Evolutionary conservation across 92 coral and sea anemone genomes (phyloP), one percentile per base, ranked within the genome.

Genomic region (Phenganax subtilis): DNA sequence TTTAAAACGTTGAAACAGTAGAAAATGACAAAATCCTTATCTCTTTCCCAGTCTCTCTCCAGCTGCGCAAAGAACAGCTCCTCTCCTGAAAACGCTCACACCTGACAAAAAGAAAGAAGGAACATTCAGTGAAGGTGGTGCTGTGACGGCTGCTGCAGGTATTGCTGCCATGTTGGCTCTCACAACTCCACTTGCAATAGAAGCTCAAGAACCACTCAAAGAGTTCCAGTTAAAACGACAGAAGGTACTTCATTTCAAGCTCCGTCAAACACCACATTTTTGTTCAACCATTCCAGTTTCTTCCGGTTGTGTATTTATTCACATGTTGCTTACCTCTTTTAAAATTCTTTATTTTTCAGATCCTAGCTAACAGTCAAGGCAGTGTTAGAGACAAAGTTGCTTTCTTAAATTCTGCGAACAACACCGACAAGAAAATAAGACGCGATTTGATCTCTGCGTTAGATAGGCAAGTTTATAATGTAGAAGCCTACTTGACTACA

Each of bases 161-260:
- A 88, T 88, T 29, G 92, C 97, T 54, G 97, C 93, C 52, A 76
- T 91, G 86, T 65, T 89, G 80, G 86, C 90, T 11, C 68, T 91
- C 84, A 92, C 91, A 54, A 78, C 92, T 63, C 97, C 97, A 60
- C 92, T 91, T 61, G 85, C 90, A 61, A 53, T 90, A 29, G 92
- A 87, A 70, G 90, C 84, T 27, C 72, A 75, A 77, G 62, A 84
- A 55, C 80, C 86, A 31, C 76, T 83, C 30, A 75, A 77, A 51
- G 80, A 77, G 31, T 77, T 77, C 71, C 82, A 77, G 65, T 28
- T 77, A 37, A 51, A 79, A 79, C 83, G 83, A 6, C 83, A 79
- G 63, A 79, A 63, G 83, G 83, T 79, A 63, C 2, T 11, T 9
- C 11, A n/a, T 73, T 14, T 15, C 9, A 6, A 0, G 75, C 7